These are phyloP conservation scores for Portunus trituberculatus DNA, from an alignment of 1,140 invertebrate species.

Conservation along the genomic window DNA sequence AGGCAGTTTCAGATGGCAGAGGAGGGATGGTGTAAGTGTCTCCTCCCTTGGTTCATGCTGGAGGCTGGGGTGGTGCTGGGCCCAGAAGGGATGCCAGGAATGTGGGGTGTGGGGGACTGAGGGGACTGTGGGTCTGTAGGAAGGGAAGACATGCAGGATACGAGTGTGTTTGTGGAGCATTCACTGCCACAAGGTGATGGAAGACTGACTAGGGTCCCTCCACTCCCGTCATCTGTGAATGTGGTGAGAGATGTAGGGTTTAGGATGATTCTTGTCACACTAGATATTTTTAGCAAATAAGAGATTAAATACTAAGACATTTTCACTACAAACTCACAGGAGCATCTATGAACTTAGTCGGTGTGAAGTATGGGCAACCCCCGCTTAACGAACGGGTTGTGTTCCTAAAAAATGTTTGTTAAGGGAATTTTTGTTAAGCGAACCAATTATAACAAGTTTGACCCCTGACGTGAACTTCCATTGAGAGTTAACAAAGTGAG, in stretches of 20 bases:
- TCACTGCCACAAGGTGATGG: slow-evolving; percentile 74
- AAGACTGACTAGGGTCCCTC: slow-evolving; percentile 63
- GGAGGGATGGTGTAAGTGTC: slow-evolving; percentile 43
- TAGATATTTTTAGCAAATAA: too few relatives aligned
- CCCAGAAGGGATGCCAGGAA: slow-evolving; percentile 2
- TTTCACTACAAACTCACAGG: too few relatives aligned
- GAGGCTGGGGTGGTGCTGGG: slow-evolving; percentile 29
- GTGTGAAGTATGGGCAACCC: too few relatives aligned
- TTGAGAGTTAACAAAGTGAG: too few relatives aligned
- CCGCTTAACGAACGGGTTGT: too few relatives aligned
- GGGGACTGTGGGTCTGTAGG: slow-evolving; percentile 73
- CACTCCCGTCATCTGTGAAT: slow-evolving; percentile 66
- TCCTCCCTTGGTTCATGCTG: background rate
- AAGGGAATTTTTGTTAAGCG: too few relatives aligned
- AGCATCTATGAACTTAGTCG: too few relatives aligned
- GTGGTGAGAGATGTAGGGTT: background rate
- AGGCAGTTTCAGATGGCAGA: background rate
- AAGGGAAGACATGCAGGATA: slow-evolving; percentile 76
- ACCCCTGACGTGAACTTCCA: too few relatives aligned
- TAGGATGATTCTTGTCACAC: too few relatives aligned
- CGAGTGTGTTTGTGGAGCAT: slow-evolving; percentile 75
- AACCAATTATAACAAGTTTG: too few relatives aligned
- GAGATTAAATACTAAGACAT: too few relatives aligned
- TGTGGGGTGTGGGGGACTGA: slow-evolving; percentile 55
- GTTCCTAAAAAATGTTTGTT: too few relatives aligned